These are phyloP conservation scores for Caenorhabditis panamensis DNA, from an alignment of 2,888 invertebrate species.

Conservation along the genomic window DNA sequence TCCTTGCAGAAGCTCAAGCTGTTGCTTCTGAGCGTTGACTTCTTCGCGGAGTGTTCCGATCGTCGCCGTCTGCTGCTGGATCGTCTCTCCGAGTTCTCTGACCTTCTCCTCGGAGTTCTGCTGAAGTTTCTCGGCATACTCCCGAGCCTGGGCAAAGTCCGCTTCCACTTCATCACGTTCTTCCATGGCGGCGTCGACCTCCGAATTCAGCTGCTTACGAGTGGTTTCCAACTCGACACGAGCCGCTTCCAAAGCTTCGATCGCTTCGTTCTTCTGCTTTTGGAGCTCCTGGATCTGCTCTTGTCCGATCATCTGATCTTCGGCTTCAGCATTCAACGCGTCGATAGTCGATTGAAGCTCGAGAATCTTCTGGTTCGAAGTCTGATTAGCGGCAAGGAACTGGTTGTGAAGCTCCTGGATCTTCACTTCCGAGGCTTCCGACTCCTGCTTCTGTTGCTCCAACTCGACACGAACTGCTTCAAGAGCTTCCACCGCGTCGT, in stretches of 20 bases:
- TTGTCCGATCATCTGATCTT: slow-evolving; percentile 13
- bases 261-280: slow-evolving; percentile 1
- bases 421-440: not conserved
- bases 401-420: slow-evolving; percentile 2
- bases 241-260: too few species aligned
- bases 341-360: not conserved
- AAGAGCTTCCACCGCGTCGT: not conserved
- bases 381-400: not conserved
- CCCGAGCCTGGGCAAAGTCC: not conserved
- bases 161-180: too few species aligned
- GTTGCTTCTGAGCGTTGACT: not conserved
- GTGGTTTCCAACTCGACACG: too few species aligned
- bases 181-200: too few species aligned
- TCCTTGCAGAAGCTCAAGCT: too few species aligned
- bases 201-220: too few species aligned
- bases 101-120: not conserved
- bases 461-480: not conserved
- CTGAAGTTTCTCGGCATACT: not conserved
- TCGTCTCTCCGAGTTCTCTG: slow-evolving; percentile 1
- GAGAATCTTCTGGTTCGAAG: not conserved
- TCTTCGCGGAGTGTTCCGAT: not conserved
- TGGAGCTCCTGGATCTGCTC: too few species aligned
- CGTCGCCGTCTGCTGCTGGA: not conserved
- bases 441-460: not conserved
- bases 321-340: not conserved